A percentile compares a stretch with the other conserved stretches of the same genome.
Conservation (phyloP, 2,888 invertebrate species). For the Ectropis crepuscularia region DNA sequence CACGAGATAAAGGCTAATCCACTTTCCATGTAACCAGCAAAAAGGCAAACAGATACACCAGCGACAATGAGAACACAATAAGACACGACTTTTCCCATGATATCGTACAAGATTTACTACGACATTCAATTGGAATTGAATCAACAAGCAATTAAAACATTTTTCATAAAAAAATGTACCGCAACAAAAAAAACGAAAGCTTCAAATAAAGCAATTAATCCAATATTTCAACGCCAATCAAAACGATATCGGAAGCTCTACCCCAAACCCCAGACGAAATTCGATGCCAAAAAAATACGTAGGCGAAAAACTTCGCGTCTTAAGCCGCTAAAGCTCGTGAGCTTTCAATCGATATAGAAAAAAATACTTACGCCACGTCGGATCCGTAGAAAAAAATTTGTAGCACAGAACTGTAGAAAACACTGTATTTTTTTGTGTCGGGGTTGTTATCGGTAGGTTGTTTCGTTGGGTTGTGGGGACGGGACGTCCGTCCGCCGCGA, state of each 20-base stretch:
- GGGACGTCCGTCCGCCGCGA: conserved; percentile 53
- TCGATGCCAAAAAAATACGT: conserved; percentile 51
- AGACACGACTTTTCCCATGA: conserved; percentile 42
- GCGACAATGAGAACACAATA: conserved; percentile 35
- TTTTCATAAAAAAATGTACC: conserved; percentile 11
- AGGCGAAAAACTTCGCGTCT: conserved; percentile 54
- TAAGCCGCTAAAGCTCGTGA: conserved; percentile 58
- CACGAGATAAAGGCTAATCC: conserved; percentile 17
- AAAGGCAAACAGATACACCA: conserved; percentile 13
- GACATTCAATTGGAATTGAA: conserved; percentile 43
- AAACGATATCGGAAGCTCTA: conserved; percentile 44
- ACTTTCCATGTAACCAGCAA: conserved; percentile 17
- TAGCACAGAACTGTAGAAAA: conserved; percentile 44
- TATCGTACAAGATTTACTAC: conserved; percentile 49
- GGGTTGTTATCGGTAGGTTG: conserved; percentile 32
- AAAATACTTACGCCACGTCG: conserved; percentile 62
- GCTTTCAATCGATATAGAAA: conserved; percentile 57
- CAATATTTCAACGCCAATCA: conserved; percentile 36
- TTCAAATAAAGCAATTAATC: conserved; percentile 39
- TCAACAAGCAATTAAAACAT: conserved; percentile 38
- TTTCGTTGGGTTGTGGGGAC: conserved; percentile 39
- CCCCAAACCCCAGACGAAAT: conserved; percentile 48
- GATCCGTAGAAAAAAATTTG: conserved; percentile 51
- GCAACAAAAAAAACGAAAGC: conserved; percentile 21
- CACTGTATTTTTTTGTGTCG: conserved; percentile 18